phyloP scores from a whole-genome alignment of 1,140 invertebrate species.

The Drosophila pruinosa region DNA sequence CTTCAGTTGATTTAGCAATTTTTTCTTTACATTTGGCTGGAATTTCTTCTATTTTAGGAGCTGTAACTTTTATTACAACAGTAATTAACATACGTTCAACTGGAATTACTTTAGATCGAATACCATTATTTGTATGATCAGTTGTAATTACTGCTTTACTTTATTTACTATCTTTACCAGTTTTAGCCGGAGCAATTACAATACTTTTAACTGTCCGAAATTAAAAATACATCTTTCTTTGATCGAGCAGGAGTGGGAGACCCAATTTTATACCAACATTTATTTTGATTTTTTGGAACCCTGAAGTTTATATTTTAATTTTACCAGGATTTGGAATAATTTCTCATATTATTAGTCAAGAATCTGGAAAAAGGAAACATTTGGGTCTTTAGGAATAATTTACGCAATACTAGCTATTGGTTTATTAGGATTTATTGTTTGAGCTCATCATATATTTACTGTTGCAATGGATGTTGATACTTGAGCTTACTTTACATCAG shows the following conservation, averaged over 20 bases:
- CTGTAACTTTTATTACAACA: conserved; percentile 87
- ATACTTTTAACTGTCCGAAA: conserved; percentile 85
- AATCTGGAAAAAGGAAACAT: conserved; percentile 86
- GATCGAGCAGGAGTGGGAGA: conserved; percentile 81
- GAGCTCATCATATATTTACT: conserved; percentile 89
- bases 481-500: conserved; percentile 89
- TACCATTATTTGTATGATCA: conserved; percentile 87
- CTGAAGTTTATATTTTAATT: conserved; percentile 91
- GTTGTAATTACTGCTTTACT: conserved; percentile 88
- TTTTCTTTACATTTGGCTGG: conserved; percentile 87
- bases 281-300: conserved; percentile 92
- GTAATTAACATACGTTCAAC: conserved; percentile 85
- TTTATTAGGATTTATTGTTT: conserved; percentile 87
- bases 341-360: conserved; percentile 86
- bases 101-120: conserved; percentile 84
- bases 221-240: conserved; percentile 15
- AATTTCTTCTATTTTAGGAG: conserved; percentile 87
- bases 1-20: conserved; percentile 87
- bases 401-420: conserved; percentile 87
- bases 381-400: conserved; percentile 86
- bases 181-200: conserved; percentile 89
- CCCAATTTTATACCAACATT: conserved; percentile 89
- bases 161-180: conserved; percentile 87
- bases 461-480: conserved; percentile 89
- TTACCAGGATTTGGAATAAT: conserved; percentile 87